Percentiles rank a stretch among this genome's conserved stretches.
phyloP scores from a whole-genome alignment of 2,888 invertebrate genomes.

The Homarus gammarus region DNA sequence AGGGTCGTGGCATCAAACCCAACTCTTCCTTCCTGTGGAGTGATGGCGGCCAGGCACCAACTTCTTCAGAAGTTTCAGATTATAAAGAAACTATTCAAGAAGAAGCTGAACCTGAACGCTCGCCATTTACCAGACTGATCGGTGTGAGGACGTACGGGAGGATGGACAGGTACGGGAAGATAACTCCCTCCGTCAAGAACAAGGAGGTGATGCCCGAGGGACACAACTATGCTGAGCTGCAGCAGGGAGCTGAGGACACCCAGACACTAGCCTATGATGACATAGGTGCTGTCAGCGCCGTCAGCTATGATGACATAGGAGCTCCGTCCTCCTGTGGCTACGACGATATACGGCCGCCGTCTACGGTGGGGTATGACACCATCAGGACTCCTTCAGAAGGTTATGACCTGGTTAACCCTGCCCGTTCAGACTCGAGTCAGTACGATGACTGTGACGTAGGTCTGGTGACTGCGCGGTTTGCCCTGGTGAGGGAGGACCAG shows the following conservation, averaged over 20 bases:
- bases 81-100: slow-evolving; percentile 34
- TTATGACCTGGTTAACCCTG: slow-evolving; percentile 76
- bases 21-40: slow-evolving; percentile 75
- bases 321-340: slow-evolving; percentile 75
- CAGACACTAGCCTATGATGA: slow-evolving; percentile 73
- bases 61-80: slow-evolving; percentile 12
- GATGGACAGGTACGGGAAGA: slow-evolving; percentile 46
- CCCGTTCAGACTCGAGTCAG: slow-evolving; percentile 73
- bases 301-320: slow-evolving; percentile 76
- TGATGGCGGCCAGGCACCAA: slow-evolving; percentile 49
- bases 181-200: background rate
- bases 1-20: slow-evolving; percentile 71
- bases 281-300: slow-evolving; percentile 67
- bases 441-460: slow-evolving; percentile 76
- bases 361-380: slow-evolving; percentile 71
- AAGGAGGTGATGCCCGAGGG: slow-evolving; percentile 44
- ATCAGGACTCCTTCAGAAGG: slow-evolving; percentile 75
- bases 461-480: slow-evolving; percentile 71
- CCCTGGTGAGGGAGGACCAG: slow-evolving; percentile 75
- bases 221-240: slow-evolving; percentile 72
- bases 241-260: slow-evolving; percentile 59
- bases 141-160: slow-evolving; percentile 60
- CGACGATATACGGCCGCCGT: slow-evolving; percentile 75
- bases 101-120: slow-evolving; percentile 46
- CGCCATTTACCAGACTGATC: slow-evolving; percentile 44